Percentiles rank a stretch among this genome's conserved stretches.
These are phyloP conservation scores for Gracilinanus agilis DNA, from an alignment of 2,113 vertebrate species.

Conservation along the genomic window DNA sequence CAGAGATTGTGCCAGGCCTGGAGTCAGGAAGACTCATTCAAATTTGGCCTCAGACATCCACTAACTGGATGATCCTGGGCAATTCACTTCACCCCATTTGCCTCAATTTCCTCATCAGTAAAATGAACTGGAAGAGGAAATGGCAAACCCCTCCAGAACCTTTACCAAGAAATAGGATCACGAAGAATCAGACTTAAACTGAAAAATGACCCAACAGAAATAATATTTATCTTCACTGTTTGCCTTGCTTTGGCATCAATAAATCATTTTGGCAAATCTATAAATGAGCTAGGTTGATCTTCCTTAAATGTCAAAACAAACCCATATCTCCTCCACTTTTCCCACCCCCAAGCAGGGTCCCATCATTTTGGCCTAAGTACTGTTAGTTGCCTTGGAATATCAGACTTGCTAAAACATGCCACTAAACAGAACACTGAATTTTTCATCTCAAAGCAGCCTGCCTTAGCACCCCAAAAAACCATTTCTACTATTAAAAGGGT, in stretches of 20 bases:
- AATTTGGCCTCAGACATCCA: no score
- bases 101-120: no score
- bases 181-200: no score
- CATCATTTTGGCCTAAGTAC: background rate
- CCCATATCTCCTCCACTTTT: background rate
- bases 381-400: background rate
- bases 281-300: background rate
- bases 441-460: background rate
- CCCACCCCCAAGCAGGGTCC: background rate
- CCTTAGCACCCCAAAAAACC: conserved; percentile 21
- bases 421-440: background rate
- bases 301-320: background rate
- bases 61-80: no score
- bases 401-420: background rate
- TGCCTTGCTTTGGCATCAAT: background rate
- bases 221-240: background rate
- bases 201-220: background rate
- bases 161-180: no score
- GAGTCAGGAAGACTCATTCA: no score
- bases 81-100: no score
- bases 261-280: background rate
- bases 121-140: no score
- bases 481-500: conserved; percentile 42
- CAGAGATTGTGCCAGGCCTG: no score
- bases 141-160: no score